These are phyloP conservation scores for Picus viridis DNA, from an alignment of 2,797 vertebrate species.

Conservation along the genomic window DNA sequence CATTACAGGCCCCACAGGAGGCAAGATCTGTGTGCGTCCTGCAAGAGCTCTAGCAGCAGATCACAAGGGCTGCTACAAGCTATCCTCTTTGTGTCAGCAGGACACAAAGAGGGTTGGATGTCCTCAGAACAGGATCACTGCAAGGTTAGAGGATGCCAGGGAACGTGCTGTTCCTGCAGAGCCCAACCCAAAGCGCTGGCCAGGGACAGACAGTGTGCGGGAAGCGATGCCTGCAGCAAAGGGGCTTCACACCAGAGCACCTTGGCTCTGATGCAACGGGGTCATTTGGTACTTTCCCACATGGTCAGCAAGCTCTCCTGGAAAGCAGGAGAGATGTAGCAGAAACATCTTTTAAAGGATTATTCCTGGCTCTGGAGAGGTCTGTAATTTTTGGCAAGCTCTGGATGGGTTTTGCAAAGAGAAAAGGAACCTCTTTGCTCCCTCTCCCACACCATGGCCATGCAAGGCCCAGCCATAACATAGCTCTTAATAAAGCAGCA, in stretches of 20 bases:
- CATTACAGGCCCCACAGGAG: background rate
- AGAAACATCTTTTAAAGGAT: slow-evolving; percentile 33
- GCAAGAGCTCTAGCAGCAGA: background rate
- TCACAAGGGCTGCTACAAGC: background rate
- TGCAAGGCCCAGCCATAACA: background rate
- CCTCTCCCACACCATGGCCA: slow-evolving; percentile 19
- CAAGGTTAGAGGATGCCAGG: background rate
- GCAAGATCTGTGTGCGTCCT: background rate
- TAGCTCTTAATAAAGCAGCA: slow-evolving; percentile 31
- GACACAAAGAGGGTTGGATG: background rate
- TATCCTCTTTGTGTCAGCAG: background rate
- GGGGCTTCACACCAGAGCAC: slow-evolving; percentile 13
- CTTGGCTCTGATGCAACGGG: background rate
- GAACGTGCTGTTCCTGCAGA: background rate
- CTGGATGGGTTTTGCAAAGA: background rate
- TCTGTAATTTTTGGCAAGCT: slow-evolving; percentile 46
- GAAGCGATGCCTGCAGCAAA: background rate
- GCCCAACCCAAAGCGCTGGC: background rate
- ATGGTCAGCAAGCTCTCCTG: slow-evolving; percentile 25
- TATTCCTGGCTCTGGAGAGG: slow-evolving; percentile 8
- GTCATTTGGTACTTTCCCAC: slow-evolving; percentile 44
- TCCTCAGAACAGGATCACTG: background rate
- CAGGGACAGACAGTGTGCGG: background rate
- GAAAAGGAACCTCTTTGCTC: slow-evolving; percentile 22
- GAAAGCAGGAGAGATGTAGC: slow-evolving; percentile 11